A percentile compares a stretch with the other conserved stretches of the same genome.
phyloP scores from a whole-genome alignment of 2,888 invertebrate species.

The Willowsia nigromaculata region DNA sequence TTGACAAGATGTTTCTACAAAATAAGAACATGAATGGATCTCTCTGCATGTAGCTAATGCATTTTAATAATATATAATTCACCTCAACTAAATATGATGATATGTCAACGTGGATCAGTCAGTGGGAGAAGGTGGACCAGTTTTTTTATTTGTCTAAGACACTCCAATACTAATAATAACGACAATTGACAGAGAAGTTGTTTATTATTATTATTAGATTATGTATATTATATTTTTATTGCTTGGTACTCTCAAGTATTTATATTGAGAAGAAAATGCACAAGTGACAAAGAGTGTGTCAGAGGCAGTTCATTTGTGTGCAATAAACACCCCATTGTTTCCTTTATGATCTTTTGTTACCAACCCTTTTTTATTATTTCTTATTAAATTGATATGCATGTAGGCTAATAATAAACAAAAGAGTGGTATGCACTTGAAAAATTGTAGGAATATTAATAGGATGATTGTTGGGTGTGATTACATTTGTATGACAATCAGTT shows the following conservation, averaged over 20 bases:
- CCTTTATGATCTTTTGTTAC: conserved; percentile 60
- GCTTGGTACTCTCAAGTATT: not conserved
- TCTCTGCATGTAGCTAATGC: not conserved
- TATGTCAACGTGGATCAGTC: not conserved
- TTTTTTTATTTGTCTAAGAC: conserved; percentile 9
- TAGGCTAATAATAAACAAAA: conserved; percentile 36
- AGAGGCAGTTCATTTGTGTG: conserved; percentile 51
- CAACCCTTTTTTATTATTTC: not conserved
- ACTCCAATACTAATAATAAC: conserved; percentile 11
- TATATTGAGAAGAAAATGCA: not conserved
- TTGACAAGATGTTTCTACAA: not conserved
- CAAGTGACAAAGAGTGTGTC: conserved; percentile 42
- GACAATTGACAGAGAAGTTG: not conserved
- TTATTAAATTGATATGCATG: not conserved
- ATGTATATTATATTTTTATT: conserved; percentile 36
- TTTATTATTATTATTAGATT: conserved; percentile 28
- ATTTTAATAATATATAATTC: not conserved
- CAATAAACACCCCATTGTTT: conserved; percentile 72
- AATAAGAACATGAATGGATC: not conserved
- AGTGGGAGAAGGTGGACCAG: conserved; percentile 47
- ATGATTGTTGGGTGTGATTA: conserved; percentile 41
- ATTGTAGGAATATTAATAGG: conserved; percentile 2
- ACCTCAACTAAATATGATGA: not conserved
- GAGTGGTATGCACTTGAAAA: conserved; percentile 33
- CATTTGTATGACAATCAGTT: conserved; percentile 35